These are phyloP conservation scores for Echinops telfairi DNA, from an alignment of 2,113 vertebrate genomes.

Conservation along the genomic window DNA sequence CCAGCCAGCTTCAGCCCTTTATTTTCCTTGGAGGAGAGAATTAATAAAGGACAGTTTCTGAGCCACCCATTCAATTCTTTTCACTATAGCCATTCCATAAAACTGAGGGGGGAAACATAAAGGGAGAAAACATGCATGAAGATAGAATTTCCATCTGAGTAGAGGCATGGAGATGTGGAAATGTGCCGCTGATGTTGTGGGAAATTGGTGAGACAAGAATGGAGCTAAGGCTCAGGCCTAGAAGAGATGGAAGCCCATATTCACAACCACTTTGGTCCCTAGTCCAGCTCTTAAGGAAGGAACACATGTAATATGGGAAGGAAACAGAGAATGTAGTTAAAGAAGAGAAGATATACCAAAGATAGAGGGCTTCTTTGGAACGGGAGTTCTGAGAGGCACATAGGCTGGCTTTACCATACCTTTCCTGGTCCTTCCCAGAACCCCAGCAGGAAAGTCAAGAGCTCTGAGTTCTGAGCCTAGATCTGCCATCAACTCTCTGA, in stretches of 20 bases:
- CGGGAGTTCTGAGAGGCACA: not conserved
- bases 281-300: not conserved
- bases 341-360: not conserved
- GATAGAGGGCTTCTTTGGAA: not conserved
- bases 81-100: conserved; percentile 72
- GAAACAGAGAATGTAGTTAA: not conserved
- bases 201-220: not conserved
- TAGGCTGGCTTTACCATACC: conserved; percentile 7
- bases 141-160: conserved; percentile 67
- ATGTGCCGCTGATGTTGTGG: not conserved
- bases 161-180: conserved; percentile 42
- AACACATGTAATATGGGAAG: not conserved
- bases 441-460: not conserved
- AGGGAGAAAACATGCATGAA: conserved; percentile 66
- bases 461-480: not conserved
- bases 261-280: not conserved
- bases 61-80: conserved; percentile 44
- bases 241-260: conserved; percentile 3
- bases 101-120: conserved; percentile 71
- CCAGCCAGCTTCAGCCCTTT: conserved; percentile 70
- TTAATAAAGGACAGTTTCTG: conserved; percentile 77
- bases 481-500: not conserved
- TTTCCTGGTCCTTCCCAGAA: not conserved
- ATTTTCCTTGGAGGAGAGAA: conserved; percentile 70
- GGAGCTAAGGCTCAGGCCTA: not conserved